Base-by-base conservation (phyloP, 23 tunicate species). In the Trididemnum nubilum region DNA sequence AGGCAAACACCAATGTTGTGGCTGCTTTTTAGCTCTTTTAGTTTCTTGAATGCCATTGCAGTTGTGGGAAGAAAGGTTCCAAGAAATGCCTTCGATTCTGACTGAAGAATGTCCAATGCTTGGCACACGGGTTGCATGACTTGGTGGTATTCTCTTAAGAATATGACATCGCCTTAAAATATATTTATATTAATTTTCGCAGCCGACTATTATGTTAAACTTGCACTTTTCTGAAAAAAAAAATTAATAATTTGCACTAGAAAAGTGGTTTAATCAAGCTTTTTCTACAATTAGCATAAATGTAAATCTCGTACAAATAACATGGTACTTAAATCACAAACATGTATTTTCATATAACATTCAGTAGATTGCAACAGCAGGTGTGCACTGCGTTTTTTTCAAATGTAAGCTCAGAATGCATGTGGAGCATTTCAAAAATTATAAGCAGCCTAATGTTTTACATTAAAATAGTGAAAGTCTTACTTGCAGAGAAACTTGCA, bases 21-120 rank as follows among this genome's bases (percentile, higher is more conserved):
- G 40, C 76, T 70, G 18, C 29, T 28, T 18, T 28, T 23, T n/a
- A 70, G 76, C 3, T 70, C 76, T 70, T 31, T 12, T 34, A 70
- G 38, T 9, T 33, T 33, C 38, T 70, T 70, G n/a, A 7, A 7
- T 18, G 76, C 32, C 76, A 70, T 70, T 19, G 38, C 76, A 4
- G 32, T 19, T 15, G 40, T 70, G 7, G 76, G 76, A 5, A 70
- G 40, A 36, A 70, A 33, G 22, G 29, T 5, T 30, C 76, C 76
- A 23, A 70, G 22, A 33, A 51, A 75, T 9, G 81, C 81, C 26
- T 49, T 75, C 25, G 22, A 12, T 51, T 40, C 81, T 28, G 71
- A 75, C 33, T 75, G 65, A 19, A 75, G 71, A 28, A 75, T 75
- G 81, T 75, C 81, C 9, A 75, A n/a, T 24, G 71, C 18, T 51